Conservation (phyloP, 2,888 invertebrate genomes). For the Didymodactylos carnosus region DNA sequence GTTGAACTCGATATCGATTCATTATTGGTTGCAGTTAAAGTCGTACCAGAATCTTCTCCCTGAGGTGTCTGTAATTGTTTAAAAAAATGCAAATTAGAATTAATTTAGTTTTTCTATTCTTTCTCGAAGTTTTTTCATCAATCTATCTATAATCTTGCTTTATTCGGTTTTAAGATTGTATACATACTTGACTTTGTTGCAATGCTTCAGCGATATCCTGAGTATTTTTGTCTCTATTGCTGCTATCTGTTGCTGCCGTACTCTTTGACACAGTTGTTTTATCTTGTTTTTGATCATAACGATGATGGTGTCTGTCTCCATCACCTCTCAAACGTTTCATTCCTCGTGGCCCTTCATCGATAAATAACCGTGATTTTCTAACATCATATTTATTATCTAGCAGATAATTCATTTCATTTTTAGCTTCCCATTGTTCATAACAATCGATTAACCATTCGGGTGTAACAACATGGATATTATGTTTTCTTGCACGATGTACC, state of each 20-base stretch:
- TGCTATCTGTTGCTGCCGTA: neutral
- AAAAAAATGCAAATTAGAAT: no score
- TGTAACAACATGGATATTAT: slow-evolving; percentile 12
- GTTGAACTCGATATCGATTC: no score
- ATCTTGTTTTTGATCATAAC: neutral
- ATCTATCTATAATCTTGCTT: no score
- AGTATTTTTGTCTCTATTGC: neutral
- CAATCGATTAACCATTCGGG: slow-evolving; percentile 12
- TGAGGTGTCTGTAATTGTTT: no score
- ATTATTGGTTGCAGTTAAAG: no score
- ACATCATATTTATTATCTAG: neutral
- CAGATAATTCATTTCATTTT: slow-evolving; percentile 1
- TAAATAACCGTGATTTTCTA: neutral
- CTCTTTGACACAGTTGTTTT: neutral
- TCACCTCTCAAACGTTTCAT: neutral
- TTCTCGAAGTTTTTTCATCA: no score
- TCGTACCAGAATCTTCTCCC: no score
- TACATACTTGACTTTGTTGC: no score
- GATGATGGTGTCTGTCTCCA: neutral
- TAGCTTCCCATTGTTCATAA: slow-evolving; percentile 6
- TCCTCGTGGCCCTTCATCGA: neutral
- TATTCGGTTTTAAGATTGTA: no score
- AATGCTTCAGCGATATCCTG: neutral
- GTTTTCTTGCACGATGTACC: slow-evolving; percentile 1
- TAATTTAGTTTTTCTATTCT: no score